phyloP scores from a whole-genome alignment of 2,888 invertebrate species.

The Leptinotarsa juncta region DNA sequence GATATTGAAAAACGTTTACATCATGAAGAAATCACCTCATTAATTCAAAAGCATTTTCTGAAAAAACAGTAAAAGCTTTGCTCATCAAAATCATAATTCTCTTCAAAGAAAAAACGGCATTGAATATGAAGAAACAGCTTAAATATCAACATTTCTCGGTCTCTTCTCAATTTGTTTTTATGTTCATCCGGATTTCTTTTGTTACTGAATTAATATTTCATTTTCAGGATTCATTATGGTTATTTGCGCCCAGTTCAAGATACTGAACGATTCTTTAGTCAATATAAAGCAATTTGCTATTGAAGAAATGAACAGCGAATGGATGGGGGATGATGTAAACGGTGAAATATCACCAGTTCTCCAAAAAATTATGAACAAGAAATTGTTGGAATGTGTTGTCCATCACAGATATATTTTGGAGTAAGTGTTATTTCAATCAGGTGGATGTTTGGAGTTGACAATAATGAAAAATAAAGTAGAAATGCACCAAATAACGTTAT shows the following conservation, averaged over 20 bases:
- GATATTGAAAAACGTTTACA: too few species aligned
- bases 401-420: constrained; percentile 44
- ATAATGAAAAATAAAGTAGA: too few species aligned
- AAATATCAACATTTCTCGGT: too few species aligned
- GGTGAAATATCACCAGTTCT: neutral
- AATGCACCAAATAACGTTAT: neutral
- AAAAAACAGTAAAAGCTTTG: too few species aligned
- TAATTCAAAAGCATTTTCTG: too few species aligned
- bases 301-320: constrained; percentile 15
- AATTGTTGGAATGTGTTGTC: constrained; percentile 32
- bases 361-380: constrained; percentile 29
- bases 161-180: too few species aligned
- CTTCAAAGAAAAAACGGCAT: too few species aligned
- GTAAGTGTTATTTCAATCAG: constrained; percentile 29
- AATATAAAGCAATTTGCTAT: constrained; percentile 25
- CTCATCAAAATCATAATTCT: too few species aligned
- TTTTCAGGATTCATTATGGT: constrained; percentile 43
- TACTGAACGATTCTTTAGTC: constrained; percentile 64
- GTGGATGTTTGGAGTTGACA: too few species aligned
- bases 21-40: too few species aligned
- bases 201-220: neutral
- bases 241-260: constrained; percentile 63
- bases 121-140: too few species aligned
- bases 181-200: neutral
- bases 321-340: neutral